These are phyloP conservation scores for Trachythela sp. DNA, from an alignment of 64 coral and sea anemone species.

Conservation along the genomic window DNA sequence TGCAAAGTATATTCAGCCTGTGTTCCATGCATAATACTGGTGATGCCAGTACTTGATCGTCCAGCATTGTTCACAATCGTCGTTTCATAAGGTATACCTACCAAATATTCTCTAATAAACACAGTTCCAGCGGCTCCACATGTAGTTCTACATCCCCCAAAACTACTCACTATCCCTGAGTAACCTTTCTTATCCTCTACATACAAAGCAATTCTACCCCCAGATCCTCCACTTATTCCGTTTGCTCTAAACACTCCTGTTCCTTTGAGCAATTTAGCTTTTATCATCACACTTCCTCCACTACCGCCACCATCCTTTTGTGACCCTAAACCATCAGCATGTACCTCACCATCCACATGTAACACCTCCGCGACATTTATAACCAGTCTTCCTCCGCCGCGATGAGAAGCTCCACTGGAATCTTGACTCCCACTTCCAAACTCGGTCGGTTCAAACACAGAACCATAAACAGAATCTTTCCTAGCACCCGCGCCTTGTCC, in stretches of 20 bases:
- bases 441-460: background rate
- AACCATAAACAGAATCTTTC: constrained; percentile 2
- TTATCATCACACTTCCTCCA: background rate
- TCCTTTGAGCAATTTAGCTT: background rate
- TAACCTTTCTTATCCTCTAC: constrained; percentile 52
- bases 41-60: constrained; percentile 59
- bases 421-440: background rate
- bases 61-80: constrained; percentile 80
- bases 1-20: constrained; percentile 69
- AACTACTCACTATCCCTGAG: constrained; percentile 50
- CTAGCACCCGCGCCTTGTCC: constrained; percentile 6
- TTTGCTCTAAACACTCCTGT: background rate
- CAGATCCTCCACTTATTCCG: constrained; percentile 55
- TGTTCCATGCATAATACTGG: constrained; percentile 84
- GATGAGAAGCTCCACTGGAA: background rate
- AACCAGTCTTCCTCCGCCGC: background rate
- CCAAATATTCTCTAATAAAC: constrained; percentile 57
- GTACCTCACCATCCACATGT: background rate
- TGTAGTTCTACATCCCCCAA: constrained; percentile 53
- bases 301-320: background rate
- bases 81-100: constrained; percentile 66
- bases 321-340: constrained; percentile 15
- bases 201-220: constrained; percentile 83
- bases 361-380: background rate
- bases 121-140: constrained; percentile 83